Conservation (phyloP, 1,140 invertebrate species). For the Cherax destructor region DNA sequence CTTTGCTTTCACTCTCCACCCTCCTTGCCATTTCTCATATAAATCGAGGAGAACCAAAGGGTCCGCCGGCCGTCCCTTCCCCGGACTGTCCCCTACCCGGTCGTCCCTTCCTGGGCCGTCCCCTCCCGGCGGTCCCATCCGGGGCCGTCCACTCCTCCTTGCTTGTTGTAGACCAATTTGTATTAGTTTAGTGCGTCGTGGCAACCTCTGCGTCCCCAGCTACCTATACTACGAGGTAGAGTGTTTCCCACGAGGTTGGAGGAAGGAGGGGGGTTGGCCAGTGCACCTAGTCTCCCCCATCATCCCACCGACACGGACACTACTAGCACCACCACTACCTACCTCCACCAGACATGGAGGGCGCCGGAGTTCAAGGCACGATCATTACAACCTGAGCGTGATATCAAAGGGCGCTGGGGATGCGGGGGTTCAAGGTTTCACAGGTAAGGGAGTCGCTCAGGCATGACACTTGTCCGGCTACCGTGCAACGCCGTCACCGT, state of each 20-base stretch:
- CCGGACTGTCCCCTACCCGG: background rate
- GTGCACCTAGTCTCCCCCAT: no score
- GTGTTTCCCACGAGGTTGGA: background rate
- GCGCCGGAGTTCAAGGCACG: slow-evolving; percentile 15
- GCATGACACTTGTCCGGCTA: background rate
- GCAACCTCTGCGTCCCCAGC: background rate
- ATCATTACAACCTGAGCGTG: slow-evolving; percentile 35
- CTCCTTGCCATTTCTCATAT: background rate
- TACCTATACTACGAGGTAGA: background rate
- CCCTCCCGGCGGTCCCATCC: no score
- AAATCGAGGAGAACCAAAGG: background rate
- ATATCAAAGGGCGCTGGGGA: slow-evolving; percentile 7
- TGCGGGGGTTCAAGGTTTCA: slow-evolving; percentile 25
- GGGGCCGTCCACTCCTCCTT: background rate
- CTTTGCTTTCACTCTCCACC: background rate
- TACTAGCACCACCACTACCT: background rate
- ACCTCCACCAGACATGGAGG: background rate
- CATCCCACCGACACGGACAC: no score
- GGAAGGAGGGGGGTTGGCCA: no score
- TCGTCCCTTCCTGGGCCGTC: no score
- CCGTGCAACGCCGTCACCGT: background rate
- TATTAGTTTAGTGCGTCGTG: background rate
- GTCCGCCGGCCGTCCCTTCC: background rate
- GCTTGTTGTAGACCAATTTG: slow-evolving; percentile 11
- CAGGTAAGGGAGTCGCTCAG: slow-evolving; percentile 10